These are phyloP conservation scores for Erinaceus europaeus DNA, from an alignment of 2,113 vertebrate species.

Conservation along the genomic window DNA sequence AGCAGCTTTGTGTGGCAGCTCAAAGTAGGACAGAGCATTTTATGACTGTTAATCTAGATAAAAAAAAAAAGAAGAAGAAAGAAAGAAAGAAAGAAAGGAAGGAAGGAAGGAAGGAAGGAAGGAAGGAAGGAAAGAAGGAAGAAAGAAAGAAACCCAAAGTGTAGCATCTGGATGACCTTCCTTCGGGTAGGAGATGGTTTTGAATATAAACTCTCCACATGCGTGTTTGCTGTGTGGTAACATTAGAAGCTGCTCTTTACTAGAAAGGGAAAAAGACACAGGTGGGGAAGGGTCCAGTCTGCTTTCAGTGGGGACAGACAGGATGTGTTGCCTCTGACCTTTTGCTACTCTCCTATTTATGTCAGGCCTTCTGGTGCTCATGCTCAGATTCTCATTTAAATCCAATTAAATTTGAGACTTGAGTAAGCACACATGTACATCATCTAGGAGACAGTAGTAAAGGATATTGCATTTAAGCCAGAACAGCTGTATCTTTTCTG, in stretches of 20 bases:
- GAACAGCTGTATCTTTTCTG: constrained; percentile 57
- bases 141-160: constrained; percentile 1
- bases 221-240: not conserved
- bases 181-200: no score
- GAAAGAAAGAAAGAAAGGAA: no score
- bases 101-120: no score
- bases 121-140: no score
- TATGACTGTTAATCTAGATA: constrained; percentile 12
- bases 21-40: constrained; percentile 17
- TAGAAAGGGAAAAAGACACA: not conserved
- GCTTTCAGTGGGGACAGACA: constrained; percentile 16
- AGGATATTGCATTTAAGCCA: constrained; percentile 40
- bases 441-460: constrained; percentile 46
- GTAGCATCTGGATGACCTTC: not conserved
- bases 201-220: not conserved
- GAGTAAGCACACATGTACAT: constrained; percentile 53
- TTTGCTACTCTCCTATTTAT: not conserved
- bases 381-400: constrained; percentile 62
- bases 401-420: constrained; percentile 54
- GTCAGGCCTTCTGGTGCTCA: constrained; percentile 39
- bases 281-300: not conserved
- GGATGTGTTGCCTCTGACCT: constrained; percentile 28
- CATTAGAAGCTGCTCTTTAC: not conserved
- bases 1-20: not conserved
- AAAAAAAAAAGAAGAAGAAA: no score